Evolutionary conservation across 2,797 vertebrate genomes (phyloP), one percentile per base, ranked within the genome.

Genomic region (Lemur catta): DNA sequence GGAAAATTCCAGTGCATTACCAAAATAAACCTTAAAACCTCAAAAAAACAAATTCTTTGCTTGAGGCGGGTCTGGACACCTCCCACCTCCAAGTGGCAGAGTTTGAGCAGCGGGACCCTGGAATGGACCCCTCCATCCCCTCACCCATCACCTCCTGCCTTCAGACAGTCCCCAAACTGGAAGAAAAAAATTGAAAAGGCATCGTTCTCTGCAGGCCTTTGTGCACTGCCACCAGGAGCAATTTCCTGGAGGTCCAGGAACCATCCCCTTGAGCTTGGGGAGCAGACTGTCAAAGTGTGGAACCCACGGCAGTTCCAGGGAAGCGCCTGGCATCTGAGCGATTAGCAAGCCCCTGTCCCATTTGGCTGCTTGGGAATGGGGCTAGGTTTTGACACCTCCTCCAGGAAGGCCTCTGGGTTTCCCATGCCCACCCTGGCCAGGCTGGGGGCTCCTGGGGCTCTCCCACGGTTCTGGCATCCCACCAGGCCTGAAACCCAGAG

Each of bases 401-500:
- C 92, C 20, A 30, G 76, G 84, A 89, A 65, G 84, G 12, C 71
- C 63, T 94, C 78, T 65, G 48, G 63, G 89, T 41, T 74, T 35
- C 30, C 48, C 12, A 9, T 4, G 33, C 57, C 38, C 1, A 57
- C 7, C 26, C 43, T 55, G 61, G 22, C 55, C 84, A 11, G 63
- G 46, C 0, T 15, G 18, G 52, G 43, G 35, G 38, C 33, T 84
- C 46, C 71, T 22, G 30, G 75, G 41, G 10, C 6, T 46, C 72
- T 52, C 50, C 20, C 26, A 0, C 0, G 7, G 12, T 71, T 71
- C 30, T 43, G 35, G 50, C 14, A 50, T 2, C 2, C 26, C 43
- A 10, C n/a, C 30, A 55, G 2, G 20, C 43, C 46, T 41, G 79
- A 79, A 71, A 61, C 30, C 50, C 61, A 63, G 30, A 63, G 30